Evolutionary conservation across 2,797 vertebrate species (phyloP).

Genomic region (Gymnodraco acuticeps): DNA sequence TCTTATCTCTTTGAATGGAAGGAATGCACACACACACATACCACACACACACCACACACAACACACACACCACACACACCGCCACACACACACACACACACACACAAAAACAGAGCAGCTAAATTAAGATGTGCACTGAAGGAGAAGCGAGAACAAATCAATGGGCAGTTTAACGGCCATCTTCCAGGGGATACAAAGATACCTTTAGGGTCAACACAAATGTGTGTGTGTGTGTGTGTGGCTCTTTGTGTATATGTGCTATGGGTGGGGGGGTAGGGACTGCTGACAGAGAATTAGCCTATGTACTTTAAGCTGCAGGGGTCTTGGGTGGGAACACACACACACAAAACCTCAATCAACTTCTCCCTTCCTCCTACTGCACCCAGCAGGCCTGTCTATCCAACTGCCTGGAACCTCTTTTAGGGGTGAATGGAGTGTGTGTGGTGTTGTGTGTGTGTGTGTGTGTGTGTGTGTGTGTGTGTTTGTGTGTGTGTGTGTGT

Average conservation of each 20-base stretch:
- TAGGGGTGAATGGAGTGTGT: slow-evolving; percentile 39
- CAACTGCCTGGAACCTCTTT: slow-evolving; percentile 66
- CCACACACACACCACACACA: slow-evolving; percentile 37
- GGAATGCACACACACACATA: slow-evolving; percentile 52
- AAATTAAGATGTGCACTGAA: slow-evolving; percentile 64
- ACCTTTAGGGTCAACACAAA: slow-evolving; percentile 51
- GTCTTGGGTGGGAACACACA: slow-evolving; percentile 55
- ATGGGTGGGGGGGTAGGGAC: not conserved
- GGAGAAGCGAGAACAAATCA: slow-evolving; percentile 68
- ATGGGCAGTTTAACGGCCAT: slow-evolving; percentile 64
- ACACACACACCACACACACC: slow-evolving; percentile 33
- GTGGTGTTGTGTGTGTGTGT: not conserved
- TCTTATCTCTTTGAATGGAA: slow-evolving; percentile 75
- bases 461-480: not conserved
- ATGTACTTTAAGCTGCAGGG: slow-evolving; percentile 67
- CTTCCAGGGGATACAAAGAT: slow-evolving; percentile 42
- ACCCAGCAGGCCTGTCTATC: slow-evolving; percentile 46
- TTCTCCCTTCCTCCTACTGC: slow-evolving; percentile 33
- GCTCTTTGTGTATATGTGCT: slow-evolving; percentile 29
- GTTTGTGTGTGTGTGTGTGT: slow-evolving; percentile 5
- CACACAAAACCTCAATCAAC: slow-evolving; percentile 62
- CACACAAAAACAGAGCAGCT: slow-evolving; percentile 44
- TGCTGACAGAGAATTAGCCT: slow-evolving; percentile 42
- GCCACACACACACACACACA: slow-evolving; percentile 37
- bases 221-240: slow-evolving; percentile 29